Evolutionary conservation across 92 coral and sea anemone species (phyloP).

Genomic region (Montipora capitata): DNA sequence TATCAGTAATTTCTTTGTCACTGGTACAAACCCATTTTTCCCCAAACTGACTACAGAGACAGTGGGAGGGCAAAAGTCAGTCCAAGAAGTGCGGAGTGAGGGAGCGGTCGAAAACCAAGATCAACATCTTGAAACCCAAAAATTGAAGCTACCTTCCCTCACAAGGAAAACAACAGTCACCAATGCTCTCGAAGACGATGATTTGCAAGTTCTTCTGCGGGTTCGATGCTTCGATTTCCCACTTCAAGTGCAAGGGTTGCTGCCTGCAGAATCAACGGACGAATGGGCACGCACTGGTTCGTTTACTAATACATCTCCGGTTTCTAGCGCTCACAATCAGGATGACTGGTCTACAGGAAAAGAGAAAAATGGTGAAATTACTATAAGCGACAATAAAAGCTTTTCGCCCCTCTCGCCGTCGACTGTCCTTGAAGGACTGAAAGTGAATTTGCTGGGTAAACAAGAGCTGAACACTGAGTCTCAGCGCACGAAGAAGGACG

Average conservation of each 20-base stretch:
- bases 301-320: neutral
- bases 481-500: slow-evolving; percentile 6
- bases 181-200: neutral
- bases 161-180: neutral
- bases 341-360: neutral
- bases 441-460: slow-evolving; percentile 31
- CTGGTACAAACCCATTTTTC: slow-evolving; percentile 3
- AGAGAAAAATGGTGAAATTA: neutral
- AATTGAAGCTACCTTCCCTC: slow-evolving; percentile 15
- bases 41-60: neutral
- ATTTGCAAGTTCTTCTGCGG: slow-evolving; percentile 12
- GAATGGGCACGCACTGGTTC: neutral
- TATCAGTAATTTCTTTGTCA: slow-evolving; percentile 1
- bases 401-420: neutral
- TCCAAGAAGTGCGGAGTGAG: neutral
- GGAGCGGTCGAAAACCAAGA: neutral
- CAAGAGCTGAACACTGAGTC: neutral
- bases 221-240: slow-evolving; percentile 17
- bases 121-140: neutral
- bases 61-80: neutral
- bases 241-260: slow-evolving; percentile 15
- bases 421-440: slow-evolving; percentile 25
- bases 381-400: neutral
- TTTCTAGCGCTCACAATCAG: neutral
- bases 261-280: neutral